Evolutionary conservation across 2,797 vertebrate genomes (phyloP).

Genomic region (Okamejei kenojei): DNA sequence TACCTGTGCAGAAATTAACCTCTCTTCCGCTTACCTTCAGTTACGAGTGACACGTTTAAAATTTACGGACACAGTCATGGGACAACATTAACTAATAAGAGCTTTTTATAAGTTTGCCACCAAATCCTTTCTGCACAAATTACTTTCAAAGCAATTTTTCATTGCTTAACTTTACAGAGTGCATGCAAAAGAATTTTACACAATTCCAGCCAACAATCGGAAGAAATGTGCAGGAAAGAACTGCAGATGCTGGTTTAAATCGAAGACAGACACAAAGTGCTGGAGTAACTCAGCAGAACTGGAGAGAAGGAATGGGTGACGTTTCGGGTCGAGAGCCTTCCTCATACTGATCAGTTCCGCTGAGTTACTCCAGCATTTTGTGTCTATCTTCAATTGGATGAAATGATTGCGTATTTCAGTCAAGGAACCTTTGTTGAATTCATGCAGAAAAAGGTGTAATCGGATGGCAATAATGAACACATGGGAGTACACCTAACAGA

Average conservation of each 20-base stretch:
- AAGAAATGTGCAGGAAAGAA: not conserved
- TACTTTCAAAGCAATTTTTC: not conserved
- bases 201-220: not conserved
- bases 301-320: too few species aligned
- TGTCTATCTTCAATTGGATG: too few species aligned
- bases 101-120: not conserved
- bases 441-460: constrained; percentile 1
- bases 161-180: not conserved
- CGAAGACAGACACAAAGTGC: too few species aligned
- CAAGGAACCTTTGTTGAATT: not conserved
- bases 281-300: too few species aligned
- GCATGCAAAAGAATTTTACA: constrained; percentile 7
- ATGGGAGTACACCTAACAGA: constrained; percentile 17
- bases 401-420: not conserved
- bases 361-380: too few species aligned
- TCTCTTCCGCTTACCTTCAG: constrained; percentile 24
- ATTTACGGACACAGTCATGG: constrained; percentile 11
- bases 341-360: too few species aligned
- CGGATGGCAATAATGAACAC: constrained; percentile 5
- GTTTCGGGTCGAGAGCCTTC: too few species aligned
- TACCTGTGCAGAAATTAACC: constrained; percentile 15
- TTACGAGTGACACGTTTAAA: not conserved
- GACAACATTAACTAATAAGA: not conserved
- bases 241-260: too few species aligned
- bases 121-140: constrained; percentile 19